A percentile compares a stretch with the other conserved stretches of the same genome.
These are phyloP conservation scores for Lacanobia oleracea DNA, from an alignment of 2,888 invertebrate species.

Conservation along the genomic window DNA sequence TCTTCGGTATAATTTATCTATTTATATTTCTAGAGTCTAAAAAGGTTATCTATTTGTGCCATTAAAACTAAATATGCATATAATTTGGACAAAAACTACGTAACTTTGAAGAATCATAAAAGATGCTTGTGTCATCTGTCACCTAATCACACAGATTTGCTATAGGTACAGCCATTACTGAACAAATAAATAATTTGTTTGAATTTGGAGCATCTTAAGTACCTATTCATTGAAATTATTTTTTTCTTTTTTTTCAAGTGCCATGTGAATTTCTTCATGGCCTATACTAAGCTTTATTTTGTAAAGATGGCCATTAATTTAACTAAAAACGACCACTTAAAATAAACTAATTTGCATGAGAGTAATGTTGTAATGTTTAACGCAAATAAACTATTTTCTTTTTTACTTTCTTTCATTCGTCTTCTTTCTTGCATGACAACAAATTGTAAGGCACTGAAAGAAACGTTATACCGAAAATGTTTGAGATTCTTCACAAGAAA, in stretches of 20 bases:
- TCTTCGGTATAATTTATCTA: neutral
- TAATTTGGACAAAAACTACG: conserved; percentile 6
- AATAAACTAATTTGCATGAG: too few relatives aligned
- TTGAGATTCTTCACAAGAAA: neutral
- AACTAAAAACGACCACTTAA: too few relatives aligned
- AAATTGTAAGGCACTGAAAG: neutral
- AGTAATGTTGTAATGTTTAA: too few relatives aligned
- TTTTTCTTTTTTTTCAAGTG: too few relatives aligned
- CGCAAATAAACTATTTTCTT: too few relatives aligned
- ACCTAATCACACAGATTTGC: conserved; percentile 24
- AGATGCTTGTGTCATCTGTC: conserved; percentile 16
- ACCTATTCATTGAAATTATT: neutral
- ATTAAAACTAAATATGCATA: neutral
- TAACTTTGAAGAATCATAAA: conserved; percentile 3
- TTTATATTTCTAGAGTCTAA: conserved; percentile 5
- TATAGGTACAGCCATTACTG: neutral
- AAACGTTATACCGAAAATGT: neutral
- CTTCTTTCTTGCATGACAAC: too few relatives aligned
- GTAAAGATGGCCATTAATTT: too few relatives aligned
- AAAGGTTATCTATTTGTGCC: neutral
- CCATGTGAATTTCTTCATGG: neutral
- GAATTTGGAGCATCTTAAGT: neutral
- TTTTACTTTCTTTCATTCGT: too few relatives aligned
- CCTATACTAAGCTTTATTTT: neutral
- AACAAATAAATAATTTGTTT: conserved; percentile 8